Evolutionary conservation across 1,140 invertebrate species (phyloP), one percentile per base, ranked within the genome.

Genomic region (Drosophila littoralis): DNA sequence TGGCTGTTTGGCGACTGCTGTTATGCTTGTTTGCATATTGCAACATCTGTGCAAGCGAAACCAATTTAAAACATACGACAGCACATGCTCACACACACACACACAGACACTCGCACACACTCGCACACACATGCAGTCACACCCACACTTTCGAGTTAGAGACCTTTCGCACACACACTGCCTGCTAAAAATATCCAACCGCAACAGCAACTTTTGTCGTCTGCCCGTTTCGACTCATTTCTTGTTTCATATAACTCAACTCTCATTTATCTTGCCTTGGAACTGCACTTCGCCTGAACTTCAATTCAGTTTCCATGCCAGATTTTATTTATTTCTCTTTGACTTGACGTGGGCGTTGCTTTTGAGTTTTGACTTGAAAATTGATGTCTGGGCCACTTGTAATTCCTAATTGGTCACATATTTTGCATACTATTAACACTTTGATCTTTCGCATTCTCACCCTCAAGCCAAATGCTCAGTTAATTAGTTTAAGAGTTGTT

Each of bases 11-110:
- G 52, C 68, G 75, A 77, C 77, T 74, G 80, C 43, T 78, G 82
- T 80, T 75, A 55, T 70, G 81, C 81, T 81, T 85, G 81, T 85
- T 85, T 85, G 82, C 82, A 85, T 85, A 79, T 85, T 85, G 82
- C 82, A 85, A 85, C 82, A 85, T 85, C 82, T 85, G 82, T 85
- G 75, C 78, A 86, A 85, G 82, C 81, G 71, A 81, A 73, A 85
- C 77, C 81, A 75, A 78, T 85, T 81, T 69, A 59, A 81, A 81
- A 75, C 82, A 85, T 78, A 85, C 75, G 78, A 75, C 81, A 72
- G 13, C 77, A 81, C 77, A 85, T 81, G 81, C 61, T 81, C 46
- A 50, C 51, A 66, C 58, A 33, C 17, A 57, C 64, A 40, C 52
- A 51, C 43, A 52, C n/a, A n/a, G n/a, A n/a, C n/a, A 22, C 22